phyloP scores from a whole-genome alignment of 2,113 vertebrate genomes.

The Cebus imitator region DNA sequence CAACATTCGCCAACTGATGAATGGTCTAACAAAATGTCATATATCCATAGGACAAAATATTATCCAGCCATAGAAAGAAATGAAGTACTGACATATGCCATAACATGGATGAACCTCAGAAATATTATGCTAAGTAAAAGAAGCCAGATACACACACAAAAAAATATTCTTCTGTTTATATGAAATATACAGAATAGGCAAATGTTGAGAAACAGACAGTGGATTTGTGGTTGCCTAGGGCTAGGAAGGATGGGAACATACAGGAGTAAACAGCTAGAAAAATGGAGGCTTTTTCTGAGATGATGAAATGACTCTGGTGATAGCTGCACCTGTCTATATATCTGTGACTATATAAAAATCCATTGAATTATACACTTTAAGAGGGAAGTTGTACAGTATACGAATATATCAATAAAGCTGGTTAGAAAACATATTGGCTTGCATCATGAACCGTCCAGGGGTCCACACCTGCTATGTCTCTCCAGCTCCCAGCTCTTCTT shows the following conservation, averaged over 20 bases:
- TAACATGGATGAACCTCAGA: background rate
- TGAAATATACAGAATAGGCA: background rate
- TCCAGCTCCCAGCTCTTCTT: background rate
- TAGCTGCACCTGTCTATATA: background rate
- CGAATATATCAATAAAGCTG: background rate
- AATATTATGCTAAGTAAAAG: background rate
- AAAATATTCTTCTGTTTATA: background rate
- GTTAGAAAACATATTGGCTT: background rate
- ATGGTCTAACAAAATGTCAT: background rate
- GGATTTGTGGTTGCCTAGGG: background rate
- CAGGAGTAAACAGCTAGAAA: background rate
- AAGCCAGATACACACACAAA: background rate
- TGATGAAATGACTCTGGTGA: background rate
- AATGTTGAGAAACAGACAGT: background rate
- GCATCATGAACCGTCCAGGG: too few species aligned
- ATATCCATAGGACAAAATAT: background rate
- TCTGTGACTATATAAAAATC: background rate
- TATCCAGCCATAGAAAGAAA: background rate
- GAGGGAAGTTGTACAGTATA: background rate
- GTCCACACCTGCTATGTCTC: background rate
- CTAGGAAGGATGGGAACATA: background rate
- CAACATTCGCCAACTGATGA: background rate
- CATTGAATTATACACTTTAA: background rate
- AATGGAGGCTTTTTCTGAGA: background rate
- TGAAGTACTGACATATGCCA: background rate